Percentiles rank a stretch among this genome's conserved stretches.
phyloP scores from a whole-genome alignment of 2,113 vertebrate genomes.

The Telmatochromis sp. region DNA sequence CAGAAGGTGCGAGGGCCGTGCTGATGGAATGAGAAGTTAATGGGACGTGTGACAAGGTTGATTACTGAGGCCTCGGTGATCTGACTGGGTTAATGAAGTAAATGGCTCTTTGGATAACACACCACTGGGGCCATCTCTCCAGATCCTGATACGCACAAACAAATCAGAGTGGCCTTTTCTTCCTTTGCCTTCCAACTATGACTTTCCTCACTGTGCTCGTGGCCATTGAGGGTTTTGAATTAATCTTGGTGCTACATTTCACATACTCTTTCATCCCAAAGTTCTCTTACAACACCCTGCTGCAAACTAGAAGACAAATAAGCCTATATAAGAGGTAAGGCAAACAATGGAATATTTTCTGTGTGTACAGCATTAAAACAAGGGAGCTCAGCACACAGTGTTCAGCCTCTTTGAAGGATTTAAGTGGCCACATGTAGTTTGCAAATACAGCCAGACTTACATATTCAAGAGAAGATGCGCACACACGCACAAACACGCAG shows the following conservation, averaged over 20 bases:
- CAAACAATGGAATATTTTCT: background rate
- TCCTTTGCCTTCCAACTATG: constrained; percentile 7
- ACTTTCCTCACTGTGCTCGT: background rate
- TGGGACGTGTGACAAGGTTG: constrained; percentile 65
- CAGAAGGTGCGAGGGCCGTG: constrained; percentile 10
- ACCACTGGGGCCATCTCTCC: constrained; percentile 18
- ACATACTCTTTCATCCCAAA: background rate
- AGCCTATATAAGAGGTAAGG: background rate
- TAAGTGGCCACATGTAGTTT: constrained; percentile 11
- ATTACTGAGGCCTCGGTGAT: constrained; percentile 60
- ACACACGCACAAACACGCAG: background rate
- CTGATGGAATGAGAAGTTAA: constrained; percentile 60
- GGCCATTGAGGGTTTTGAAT: background rate
- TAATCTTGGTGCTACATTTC: background rate
- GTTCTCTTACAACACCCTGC: background rate
- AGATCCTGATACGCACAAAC: constrained; percentile 32
- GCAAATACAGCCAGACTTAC: background rate
- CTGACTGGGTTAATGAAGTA: constrained; percentile 65
- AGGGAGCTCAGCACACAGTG: background rate
- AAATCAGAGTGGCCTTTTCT: constrained; percentile 10
- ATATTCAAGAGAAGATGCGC: background rate
- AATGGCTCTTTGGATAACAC: constrained; percentile 59
- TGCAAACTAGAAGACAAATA: background rate
- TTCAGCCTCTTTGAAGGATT: background rate
- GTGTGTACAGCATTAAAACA: background rate